A percentile compares a stretch with the other conserved stretches of the same genome.
Conservation (phyloP, 1,140 invertebrate genomes). For the Xylocopa sonorina region DNA sequence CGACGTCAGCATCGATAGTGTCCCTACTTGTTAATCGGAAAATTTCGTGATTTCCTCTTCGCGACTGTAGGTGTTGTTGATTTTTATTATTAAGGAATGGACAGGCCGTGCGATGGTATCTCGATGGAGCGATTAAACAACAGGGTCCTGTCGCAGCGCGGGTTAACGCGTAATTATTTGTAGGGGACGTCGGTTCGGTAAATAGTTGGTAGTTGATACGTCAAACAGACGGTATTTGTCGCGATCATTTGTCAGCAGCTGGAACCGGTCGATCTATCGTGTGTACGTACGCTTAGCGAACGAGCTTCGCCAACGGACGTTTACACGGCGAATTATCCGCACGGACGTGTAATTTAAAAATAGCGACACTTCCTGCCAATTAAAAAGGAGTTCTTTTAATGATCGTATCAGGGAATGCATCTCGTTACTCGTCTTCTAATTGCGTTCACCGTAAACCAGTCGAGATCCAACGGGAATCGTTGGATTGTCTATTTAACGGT, state of each 20-base stretch:
- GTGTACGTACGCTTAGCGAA: not conserved
- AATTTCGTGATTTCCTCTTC: too few species aligned
- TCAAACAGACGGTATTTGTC: slow-evolving; percentile 13
- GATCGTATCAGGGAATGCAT: too few species aligned
- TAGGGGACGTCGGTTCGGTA: slow-evolving; percentile 11
- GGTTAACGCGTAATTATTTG: slow-evolving; percentile 21
- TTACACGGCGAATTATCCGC: too few species aligned
- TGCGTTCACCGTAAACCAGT: too few species aligned
- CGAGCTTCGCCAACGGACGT: not conserved
- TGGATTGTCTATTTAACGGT: too few species aligned
- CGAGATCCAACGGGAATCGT: too few species aligned
- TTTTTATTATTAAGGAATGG: not conserved
- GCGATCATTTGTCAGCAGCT: slow-evolving; percentile 3
- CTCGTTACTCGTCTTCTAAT: too few species aligned
- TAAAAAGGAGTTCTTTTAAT: too few species aligned
- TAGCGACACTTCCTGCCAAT: too few species aligned
- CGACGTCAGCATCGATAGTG: too few species aligned
- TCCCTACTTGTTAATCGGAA: too few species aligned
- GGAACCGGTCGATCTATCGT: not conserved
- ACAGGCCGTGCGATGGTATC: not conserved
- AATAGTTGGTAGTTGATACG: slow-evolving; percentile 8
- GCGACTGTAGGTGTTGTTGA: not conserved
- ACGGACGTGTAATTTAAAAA: too few species aligned
- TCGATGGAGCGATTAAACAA: not conserved
- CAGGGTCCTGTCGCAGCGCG: not conserved